Evolutionary conservation across 2,888 invertebrate species (phyloP).

Genomic region (Oeneis ivallda): DNA sequence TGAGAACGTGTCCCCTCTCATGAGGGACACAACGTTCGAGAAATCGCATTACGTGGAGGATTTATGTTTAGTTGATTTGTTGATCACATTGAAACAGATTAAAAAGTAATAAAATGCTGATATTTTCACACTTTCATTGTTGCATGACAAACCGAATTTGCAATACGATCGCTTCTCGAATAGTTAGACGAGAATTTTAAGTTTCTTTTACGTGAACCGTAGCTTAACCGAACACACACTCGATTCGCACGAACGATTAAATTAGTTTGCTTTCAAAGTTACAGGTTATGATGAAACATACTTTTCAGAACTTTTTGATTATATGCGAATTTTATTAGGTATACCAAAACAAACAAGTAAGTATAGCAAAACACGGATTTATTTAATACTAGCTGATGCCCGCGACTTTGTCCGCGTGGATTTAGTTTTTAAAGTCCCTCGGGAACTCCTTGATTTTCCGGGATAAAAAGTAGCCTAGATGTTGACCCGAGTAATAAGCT

Average conservation of each 20-base stretch:
- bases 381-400: too few species aligned
- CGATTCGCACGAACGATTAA: too few species aligned
- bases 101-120: background rate
- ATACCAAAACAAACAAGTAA: background rate
- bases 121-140: background rate
- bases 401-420: too few species aligned
- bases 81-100: conserved; percentile 47
- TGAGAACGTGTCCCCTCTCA: conserved; percentile 54
- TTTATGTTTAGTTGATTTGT: conserved; percentile 56
- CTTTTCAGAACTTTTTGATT: background rate
- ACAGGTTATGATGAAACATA: background rate
- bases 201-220: background rate
- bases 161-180: background rate
- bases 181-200: background rate
- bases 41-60: conserved; percentile 64
- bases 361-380: background rate
- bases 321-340: background rate
- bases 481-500: too few species aligned
- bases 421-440: too few species aligned
- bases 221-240: too few species aligned
- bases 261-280: too few species aligned
- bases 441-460: too few species aligned
- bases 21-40: conserved; percentile 53
- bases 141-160: background rate
- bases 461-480: too few species aligned